Evolutionary conservation across 2,888 invertebrate species (phyloP).

Genomic region (Ennomos quercinarius): DNA sequence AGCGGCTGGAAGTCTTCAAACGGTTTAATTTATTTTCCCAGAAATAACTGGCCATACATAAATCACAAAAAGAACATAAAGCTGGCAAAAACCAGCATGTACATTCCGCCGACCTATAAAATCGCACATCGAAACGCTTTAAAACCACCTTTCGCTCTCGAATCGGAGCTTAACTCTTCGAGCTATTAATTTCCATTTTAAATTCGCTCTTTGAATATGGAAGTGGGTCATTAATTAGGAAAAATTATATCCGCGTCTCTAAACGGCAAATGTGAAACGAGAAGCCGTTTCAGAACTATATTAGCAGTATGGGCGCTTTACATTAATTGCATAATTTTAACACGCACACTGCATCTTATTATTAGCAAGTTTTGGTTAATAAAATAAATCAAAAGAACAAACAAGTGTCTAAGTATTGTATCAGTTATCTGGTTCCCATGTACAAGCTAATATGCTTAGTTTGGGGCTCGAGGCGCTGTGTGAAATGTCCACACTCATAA

Average conservation of each 20-base stretch:
- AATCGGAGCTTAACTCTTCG: conserved; percentile 21
- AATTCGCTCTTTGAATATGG: conserved; percentile 29
- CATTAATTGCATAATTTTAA: too few relatives aligned
- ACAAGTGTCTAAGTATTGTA: too few relatives aligned
- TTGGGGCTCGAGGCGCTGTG: too few relatives aligned
- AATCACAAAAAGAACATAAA: neutral
- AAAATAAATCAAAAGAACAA: too few relatives aligned
- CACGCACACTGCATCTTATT: too few relatives aligned
- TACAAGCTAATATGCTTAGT: too few relatives aligned
- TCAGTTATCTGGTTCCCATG: too few relatives aligned
- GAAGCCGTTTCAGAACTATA: neutral
- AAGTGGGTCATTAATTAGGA: conserved; percentile 30
- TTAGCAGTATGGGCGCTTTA: neutral
- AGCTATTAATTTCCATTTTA: conserved; percentile 32
- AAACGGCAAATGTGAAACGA: conserved; percentile 15
- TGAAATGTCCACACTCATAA: too few relatives aligned
- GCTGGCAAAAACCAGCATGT: neutral
- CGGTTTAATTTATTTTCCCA: too few relatives aligned
- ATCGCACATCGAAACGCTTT: conserved; percentile 4
- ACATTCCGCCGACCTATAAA: conserved; percentile 13
- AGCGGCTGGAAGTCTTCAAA: too few relatives aligned
- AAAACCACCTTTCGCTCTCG: conserved; percentile 13
- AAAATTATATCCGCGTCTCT: conserved; percentile 28
- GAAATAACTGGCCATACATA: too few relatives aligned
- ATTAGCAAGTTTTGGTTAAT: too few relatives aligned